These are phyloP conservation scores for Brachyhypopomus gauderio DNA, from an alignment of 2,113 vertebrate genomes.

Conservation along the genomic window DNA sequence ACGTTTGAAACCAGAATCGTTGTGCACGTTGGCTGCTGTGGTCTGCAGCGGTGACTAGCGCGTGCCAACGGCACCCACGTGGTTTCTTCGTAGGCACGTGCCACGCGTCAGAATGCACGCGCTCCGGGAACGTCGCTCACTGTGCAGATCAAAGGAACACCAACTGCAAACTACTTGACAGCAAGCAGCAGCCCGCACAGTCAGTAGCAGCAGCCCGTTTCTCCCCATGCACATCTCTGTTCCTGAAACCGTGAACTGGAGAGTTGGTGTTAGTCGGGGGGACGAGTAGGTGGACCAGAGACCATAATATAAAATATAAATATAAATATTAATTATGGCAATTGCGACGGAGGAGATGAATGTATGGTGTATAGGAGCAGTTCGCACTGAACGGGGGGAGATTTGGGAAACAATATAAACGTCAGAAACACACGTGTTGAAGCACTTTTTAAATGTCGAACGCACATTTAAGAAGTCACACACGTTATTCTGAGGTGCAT, in stretches of 20 bases:
- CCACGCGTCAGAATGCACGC: too few species aligned
- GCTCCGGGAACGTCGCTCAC: slow-evolving; percentile 8
- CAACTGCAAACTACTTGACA: slow-evolving; percentile 64
- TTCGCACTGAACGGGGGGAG: background rate
- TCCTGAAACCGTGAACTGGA: slow-evolving; percentile 8
- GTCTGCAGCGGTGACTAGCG: too few species aligned
- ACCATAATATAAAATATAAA: too few species aligned
- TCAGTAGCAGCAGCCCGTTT: slow-evolving; percentile 54
- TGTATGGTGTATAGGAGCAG: background rate
- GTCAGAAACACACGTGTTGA: background rate
- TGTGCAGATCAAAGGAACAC: slow-evolving; percentile 68
- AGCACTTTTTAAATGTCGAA: too few species aligned
- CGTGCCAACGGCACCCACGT: too few species aligned
- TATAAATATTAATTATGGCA: background rate
- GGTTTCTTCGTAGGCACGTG: background rate
- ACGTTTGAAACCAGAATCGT: too few species aligned
- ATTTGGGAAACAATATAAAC: background rate
- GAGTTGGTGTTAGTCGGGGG: slow-evolving; percentile 22
- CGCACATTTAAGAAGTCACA: too few species aligned
- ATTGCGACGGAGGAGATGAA: slow-evolving; percentile 8
- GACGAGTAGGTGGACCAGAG: slow-evolving; percentile 43
- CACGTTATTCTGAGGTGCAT: too few species aligned
- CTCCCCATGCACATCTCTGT: background rate
- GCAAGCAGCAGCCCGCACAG: slow-evolving; percentile 56
- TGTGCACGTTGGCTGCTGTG: too few species aligned